phyloP scores from a whole-genome alignment of 2,888 invertebrate species.

The Meteorus colon region DNA sequence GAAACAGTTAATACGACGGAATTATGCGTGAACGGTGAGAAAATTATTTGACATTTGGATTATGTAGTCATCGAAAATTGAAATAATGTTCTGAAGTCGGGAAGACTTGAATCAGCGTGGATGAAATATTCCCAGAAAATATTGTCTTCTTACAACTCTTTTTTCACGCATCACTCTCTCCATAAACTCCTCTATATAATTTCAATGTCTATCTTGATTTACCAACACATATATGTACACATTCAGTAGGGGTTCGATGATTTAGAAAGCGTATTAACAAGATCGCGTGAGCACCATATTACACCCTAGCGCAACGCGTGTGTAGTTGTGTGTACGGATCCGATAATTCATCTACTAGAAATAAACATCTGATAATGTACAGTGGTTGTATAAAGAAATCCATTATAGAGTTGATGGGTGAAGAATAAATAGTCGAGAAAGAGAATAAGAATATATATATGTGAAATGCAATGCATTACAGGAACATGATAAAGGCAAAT shows the following conservation, averaged over 20 bases:
- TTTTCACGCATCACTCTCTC: no score
- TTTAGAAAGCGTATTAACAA: conserved; percentile 70
- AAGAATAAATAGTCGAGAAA: conserved; percentile 44
- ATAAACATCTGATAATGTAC: conserved; percentile 28
- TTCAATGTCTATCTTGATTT: no score
- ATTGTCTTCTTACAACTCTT: no score
- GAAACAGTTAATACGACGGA: no score
- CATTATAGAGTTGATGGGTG: conserved; percentile 28
- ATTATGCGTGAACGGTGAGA: no score
- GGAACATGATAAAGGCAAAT: conserved; percentile 19
- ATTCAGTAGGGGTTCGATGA: not conserved
- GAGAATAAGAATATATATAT: conserved; percentile 26
- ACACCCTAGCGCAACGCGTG: conserved; percentile 46
- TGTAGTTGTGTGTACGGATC: conserved; percentile 8
- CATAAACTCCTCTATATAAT: no score
- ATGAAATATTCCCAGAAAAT: no score
- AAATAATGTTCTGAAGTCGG: no score
- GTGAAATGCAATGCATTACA: not conserved
- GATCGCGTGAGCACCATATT: conserved; percentile 68
- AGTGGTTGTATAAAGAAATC: conserved; percentile 37
- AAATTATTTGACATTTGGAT: no score
- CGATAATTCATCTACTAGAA: conserved; percentile 36
- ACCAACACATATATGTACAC: no score
- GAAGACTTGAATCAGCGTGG: no score
- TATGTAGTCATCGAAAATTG: no score